These are phyloP conservation scores for Cheirogaleus medius DNA, from an alignment of 2,113 vertebrate species.

Conservation along the genomic window DNA sequence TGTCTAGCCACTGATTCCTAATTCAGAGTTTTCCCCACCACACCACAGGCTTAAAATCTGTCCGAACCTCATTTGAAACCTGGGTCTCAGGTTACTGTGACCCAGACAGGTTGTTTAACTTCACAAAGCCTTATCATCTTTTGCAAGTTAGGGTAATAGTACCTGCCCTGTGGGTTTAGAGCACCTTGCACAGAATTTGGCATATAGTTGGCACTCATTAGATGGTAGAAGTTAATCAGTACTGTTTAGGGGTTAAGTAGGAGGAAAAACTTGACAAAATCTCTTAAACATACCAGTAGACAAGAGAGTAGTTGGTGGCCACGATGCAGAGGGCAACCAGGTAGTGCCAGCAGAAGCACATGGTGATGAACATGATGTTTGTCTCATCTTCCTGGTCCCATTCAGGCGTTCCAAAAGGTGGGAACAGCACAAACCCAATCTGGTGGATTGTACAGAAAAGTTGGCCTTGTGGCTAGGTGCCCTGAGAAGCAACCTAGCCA, in stretches of 20 bases:
- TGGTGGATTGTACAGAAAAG: conserved; percentile 72
- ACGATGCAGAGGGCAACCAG: conserved; percentile 84
- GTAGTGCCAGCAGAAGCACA: conserved; percentile 99
- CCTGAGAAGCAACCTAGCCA: background rate
- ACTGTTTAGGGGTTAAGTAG: background rate
- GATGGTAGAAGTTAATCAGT: background rate
- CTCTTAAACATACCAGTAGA: conserved; percentile 86
- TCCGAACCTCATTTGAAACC: background rate
- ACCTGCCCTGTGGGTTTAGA: background rate
- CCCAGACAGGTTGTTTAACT: background rate
- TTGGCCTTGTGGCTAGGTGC: background rate
- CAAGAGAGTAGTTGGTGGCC: conserved; percentile 76
- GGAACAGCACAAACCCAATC: conserved; percentile 95
- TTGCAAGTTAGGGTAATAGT: background rate
- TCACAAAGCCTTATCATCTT: background rate
- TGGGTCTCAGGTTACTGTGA: background rate
- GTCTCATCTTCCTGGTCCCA: conserved; percentile 87
- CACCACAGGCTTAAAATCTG: background rate
- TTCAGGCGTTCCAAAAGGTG: conserved; percentile 82
- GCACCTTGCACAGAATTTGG: background rate
- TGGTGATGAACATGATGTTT: conserved; percentile 96
- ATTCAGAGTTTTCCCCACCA: background rate
- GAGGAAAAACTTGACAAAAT: background rate
- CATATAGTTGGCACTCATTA: background rate
- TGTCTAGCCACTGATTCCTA: background rate